Conservation (phyloP, 2,888 invertebrate genomes). For the Sinotaia quadrata region DNA sequence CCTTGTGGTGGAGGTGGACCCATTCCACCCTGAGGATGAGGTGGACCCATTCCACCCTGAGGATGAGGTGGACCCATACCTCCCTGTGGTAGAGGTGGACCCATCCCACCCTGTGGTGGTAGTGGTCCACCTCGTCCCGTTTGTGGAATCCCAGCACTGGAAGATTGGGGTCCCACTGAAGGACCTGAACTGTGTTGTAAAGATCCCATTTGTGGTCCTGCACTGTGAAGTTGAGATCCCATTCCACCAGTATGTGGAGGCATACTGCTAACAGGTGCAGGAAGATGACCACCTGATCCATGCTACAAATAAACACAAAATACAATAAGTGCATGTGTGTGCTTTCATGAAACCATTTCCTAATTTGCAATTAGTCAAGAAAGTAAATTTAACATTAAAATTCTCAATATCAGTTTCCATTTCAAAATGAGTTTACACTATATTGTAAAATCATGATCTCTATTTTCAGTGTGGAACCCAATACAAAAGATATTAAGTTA, state of each 20-base stretch:
- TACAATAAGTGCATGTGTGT: too few species aligned
- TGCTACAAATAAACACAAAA: conserved; percentile 26
- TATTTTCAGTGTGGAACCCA: too few species aligned
- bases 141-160: conserved; percentile 26
- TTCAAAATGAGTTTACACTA: too few species aligned
- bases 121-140: conserved; percentile 11
- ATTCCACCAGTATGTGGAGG: conserved; percentile 7
- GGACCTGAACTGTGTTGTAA: not conserved
- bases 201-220: conserved; percentile 10
- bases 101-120: conserved; percentile 34
- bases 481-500: too few species aligned
- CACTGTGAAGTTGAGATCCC: not conserved
- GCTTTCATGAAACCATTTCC: too few species aligned
- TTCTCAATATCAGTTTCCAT: too few species aligned
- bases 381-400: too few species aligned
- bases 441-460: too few species aligned
- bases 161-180: not conserved
- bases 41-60: conserved; percentile 4
- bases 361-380: too few species aligned
- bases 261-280: not conserved
- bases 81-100: conserved; percentile 29
- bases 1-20: conserved; percentile 28
- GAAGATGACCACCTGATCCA: conserved; percentile 17
- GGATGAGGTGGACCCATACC: conserved; percentile 32
- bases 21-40: conserved; percentile 22